A percentile compares a stretch with the other conserved stretches of the same genome.
Conservation (phyloP, 30 jellyfish, hydroid and myxozoan genomes). For the Cassiopea xamachana region DNA sequence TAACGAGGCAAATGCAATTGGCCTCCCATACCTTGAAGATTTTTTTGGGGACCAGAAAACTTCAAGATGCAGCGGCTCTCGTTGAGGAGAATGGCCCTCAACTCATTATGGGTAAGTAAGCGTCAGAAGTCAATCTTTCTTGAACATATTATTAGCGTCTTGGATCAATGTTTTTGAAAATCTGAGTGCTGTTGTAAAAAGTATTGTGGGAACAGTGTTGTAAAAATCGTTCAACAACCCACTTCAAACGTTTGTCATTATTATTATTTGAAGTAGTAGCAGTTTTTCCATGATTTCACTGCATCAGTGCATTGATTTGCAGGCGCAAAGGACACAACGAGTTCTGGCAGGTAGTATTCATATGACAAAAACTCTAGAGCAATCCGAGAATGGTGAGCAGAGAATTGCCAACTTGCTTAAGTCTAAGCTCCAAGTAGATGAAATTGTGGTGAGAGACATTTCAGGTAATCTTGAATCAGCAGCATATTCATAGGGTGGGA, state of each 20-base stretch:
- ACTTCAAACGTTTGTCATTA: too few relatives aligned
- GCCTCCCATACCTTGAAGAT: background rate
- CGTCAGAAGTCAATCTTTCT: too few relatives aligned
- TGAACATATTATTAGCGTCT: too few relatives aligned
- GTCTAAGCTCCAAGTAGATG: slow-evolving; percentile 62
- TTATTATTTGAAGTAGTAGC: too few relatives aligned
- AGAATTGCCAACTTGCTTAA: slow-evolving; percentile 51
- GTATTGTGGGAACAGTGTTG: too few relatives aligned
- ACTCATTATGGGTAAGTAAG: background rate
- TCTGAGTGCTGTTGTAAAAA: too few relatives aligned
- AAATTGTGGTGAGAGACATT: slow-evolving; percentile 74
- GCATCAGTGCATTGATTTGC: too few relatives aligned
- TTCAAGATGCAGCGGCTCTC: background rate
- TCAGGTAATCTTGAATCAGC: slow-evolving; percentile 60
- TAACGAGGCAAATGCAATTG: background rate
- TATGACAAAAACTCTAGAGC: background rate
- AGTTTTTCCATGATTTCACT: too few relatives aligned
- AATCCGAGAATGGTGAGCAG: slow-evolving; percentile 50
- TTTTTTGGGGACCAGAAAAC: too few relatives aligned
- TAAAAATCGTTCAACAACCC: too few relatives aligned
- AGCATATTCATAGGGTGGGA: too few relatives aligned
- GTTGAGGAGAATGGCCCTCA: background rate
- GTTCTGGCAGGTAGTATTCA: background rate
- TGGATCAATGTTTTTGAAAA: too few relatives aligned
- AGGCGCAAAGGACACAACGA: background rate